Percentiles rank a stretch among this genome's conserved stretches.
Conservation (phyloP, 1,140 invertebrate species). For the Gonatopus flavifemur region DNA sequence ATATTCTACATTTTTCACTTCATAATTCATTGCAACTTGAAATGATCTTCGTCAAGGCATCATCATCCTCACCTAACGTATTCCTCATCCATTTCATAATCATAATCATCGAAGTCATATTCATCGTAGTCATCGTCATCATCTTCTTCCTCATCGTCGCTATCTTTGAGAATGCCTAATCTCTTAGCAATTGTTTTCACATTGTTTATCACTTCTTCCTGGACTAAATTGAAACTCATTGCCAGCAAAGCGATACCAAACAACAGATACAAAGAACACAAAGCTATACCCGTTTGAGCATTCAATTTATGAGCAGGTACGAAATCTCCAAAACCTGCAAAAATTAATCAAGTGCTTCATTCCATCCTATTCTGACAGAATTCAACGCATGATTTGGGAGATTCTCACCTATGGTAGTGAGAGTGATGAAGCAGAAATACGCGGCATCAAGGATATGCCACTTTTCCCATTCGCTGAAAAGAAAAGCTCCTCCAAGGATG, state of each 20-base stretch:
- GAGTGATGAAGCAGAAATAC: slow-evolving; percentile 95
- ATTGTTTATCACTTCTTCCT: slow-evolving; percentile 86
- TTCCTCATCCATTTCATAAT: slow-evolving; percentile 38
- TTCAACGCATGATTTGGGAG: background rate
- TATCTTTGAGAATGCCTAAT: slow-evolving; percentile 81
- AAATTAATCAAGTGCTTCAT: too few species aligned
- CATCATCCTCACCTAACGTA: too few species aligned
- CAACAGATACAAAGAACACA: slow-evolving; percentile 89
- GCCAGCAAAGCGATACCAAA: slow-evolving; percentile 96
- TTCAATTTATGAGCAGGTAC: slow-evolving; percentile 82
- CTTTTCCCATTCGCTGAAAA: slow-evolving; percentile 84
- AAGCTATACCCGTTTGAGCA: slow-evolving; percentile 79
- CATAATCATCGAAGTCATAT: slow-evolving; percentile 44
- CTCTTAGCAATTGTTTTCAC: slow-evolving; percentile 81
- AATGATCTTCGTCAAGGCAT: too few species aligned
- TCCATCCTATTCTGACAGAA: background rate
- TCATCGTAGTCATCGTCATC: slow-evolving; percentile 51
- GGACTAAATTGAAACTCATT: slow-evolving; percentile 98
- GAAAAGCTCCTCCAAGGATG: slow-evolving; percentile 82
- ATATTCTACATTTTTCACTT: too few species aligned
- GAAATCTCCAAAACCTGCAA: slow-evolving; percentile 83
- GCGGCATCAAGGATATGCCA: slow-evolving; percentile 90
- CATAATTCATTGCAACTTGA: too few species aligned
- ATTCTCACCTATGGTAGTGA: slow-evolving; percentile 81
- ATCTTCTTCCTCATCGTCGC: slow-evolving; percentile 66